Evolutionary conservation across 2,888 invertebrate species (phyloP).

Genomic region (Mesoligia furuncula): DNA sequence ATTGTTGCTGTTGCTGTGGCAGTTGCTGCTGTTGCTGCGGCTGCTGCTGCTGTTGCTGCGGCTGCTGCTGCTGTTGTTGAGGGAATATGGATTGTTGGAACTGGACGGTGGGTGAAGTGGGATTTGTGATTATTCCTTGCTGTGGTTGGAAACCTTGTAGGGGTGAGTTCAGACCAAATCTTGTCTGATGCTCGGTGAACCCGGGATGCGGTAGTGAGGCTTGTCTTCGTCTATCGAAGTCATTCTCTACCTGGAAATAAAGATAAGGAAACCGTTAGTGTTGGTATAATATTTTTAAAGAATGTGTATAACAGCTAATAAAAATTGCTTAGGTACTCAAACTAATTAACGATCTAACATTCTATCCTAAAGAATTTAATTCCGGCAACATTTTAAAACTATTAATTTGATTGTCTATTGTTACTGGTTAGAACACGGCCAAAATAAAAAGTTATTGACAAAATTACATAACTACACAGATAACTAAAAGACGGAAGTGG

Average conservation of each 20-base stretch:
- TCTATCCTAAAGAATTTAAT: slow-evolving; percentile 36
- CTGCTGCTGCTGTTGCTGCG: slow-evolving; percentile 65
- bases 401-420: slow-evolving; percentile 44
- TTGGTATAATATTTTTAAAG: not conserved
- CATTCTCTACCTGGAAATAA: slow-evolving; percentile 87
- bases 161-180: slow-evolving; percentile 86
- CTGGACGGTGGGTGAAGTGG: slow-evolving; percentile 78
- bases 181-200: slow-evolving; percentile 86
- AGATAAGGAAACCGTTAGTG: slow-evolving; percentile 55
- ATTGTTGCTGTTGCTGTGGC: slow-evolving; percentile 67
- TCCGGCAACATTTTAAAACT: slow-evolving; percentile 41
- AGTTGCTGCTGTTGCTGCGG: slow-evolving; percentile 60
- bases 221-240: slow-evolving; percentile 87
- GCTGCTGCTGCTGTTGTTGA: slow-evolving; percentile 70
- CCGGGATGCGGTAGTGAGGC: slow-evolving; percentile 82
- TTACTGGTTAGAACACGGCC: slow-evolving; percentile 2
- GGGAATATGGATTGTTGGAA: slow-evolving; percentile 75
- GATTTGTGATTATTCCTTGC: slow-evolving; percentile 75
- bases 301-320: slow-evolving; percentile 2
- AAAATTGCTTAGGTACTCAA: slow-evolving; percentile 35
- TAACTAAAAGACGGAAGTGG: slow-evolving; percentile 25
- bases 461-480: slow-evolving; percentile 30
- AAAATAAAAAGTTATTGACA: slow-evolving; percentile 21
- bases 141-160: slow-evolving; percentile 84
- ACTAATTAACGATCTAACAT: slow-evolving; percentile 25